Evolutionary conservation across 1,140 invertebrate genomes (phyloP).

Genomic region (Theocolax elegans): DNA sequence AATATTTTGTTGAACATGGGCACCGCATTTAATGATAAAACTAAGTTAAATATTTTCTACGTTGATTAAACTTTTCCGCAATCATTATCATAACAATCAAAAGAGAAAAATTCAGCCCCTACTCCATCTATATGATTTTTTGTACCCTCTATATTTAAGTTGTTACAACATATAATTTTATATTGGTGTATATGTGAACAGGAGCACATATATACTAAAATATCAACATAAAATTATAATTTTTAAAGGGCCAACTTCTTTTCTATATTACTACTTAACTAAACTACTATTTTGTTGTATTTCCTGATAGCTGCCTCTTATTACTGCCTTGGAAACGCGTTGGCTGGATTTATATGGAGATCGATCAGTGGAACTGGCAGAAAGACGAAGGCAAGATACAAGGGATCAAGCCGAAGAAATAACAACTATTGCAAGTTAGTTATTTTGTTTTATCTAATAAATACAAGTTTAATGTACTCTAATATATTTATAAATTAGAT

Average conservation of each 20-base stretch:
- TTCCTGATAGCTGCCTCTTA: constrained; percentile 76
- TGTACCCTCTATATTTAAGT: too few species aligned
- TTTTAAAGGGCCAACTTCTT: too few species aligned
- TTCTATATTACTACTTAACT: background rate
- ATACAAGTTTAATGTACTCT: constrained; percentile 13
- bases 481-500: too few species aligned
- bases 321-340: constrained; percentile 82
- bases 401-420: constrained; percentile 94
- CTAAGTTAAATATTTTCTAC: too few species aligned
- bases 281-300: constrained; percentile 2
- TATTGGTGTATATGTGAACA: too few species aligned
- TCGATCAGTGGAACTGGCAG: constrained; percentile 79
- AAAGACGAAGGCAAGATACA: constrained; percentile 88
- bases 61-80: too few species aligned
- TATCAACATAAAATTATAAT: too few species aligned
- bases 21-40: constrained; percentile 10
- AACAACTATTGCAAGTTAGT: constrained; percentile 74
- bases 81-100: too few species aligned
- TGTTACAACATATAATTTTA: too few species aligned
- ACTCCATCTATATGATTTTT: too few species aligned
- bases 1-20: constrained; percentile 23
- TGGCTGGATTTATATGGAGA: constrained; percentile 79
- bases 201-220: too few species aligned
- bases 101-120: too few species aligned
- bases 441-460: constrained; percentile 48